Conservation (phyloP, 2,113 vertebrate genomes). For the Burhinus oedicnemus region DNA sequence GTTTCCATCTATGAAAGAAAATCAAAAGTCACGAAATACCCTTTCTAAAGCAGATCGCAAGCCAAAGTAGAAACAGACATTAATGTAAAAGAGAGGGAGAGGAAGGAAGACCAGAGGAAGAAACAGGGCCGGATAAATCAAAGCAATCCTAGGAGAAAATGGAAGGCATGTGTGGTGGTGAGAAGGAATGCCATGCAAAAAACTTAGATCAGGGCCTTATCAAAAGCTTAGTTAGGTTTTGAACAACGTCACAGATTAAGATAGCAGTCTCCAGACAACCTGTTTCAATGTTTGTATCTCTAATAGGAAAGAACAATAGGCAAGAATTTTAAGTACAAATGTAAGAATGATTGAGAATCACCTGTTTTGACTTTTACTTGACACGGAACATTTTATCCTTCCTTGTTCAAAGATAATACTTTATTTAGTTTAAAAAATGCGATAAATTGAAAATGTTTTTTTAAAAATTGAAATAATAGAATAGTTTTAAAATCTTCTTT, state of each 20-base stretch:
- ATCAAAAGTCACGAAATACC: conserved; percentile 25
- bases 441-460: neutral
- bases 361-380: neutral
- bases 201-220: neutral
- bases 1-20: conserved; percentile 76
- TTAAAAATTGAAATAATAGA: neutral
- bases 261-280: neutral
- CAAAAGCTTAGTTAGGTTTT: neutral
- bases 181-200: neutral
- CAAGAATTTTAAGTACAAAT: neutral
- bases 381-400: neutral
- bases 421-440: neutral
- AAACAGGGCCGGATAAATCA: neutral
- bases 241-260: neutral
- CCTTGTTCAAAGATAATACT: neutral
- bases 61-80: neutral
- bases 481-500: neutral
- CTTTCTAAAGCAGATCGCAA: conserved; percentile 54
- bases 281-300: neutral
- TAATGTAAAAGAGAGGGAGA: neutral
- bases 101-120: neutral
- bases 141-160: neutral
- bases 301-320: neutral
- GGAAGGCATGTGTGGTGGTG: neutral
- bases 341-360: neutral